A percentile compares a stretch with the other conserved stretches of the same genome.
phyloP scores from a whole-genome alignment of 2,113 vertebrate genomes.

The Calidris pygmaea region DNA sequence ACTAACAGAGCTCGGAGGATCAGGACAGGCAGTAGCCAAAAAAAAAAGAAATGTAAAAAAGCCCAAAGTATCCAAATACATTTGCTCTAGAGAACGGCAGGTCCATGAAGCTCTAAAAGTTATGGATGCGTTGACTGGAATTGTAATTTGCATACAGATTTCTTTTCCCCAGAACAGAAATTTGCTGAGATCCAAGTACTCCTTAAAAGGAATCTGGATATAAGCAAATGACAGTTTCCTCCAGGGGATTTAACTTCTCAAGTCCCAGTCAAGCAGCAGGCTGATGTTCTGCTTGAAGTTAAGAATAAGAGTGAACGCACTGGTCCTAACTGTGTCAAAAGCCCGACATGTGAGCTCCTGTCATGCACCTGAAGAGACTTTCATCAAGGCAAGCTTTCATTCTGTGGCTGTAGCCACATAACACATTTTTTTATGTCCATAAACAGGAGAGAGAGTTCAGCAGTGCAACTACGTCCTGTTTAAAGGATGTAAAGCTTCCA shows the following conservation, averaged over 20 bases:
- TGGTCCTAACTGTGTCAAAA: background rate
- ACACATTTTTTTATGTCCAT: background rate
- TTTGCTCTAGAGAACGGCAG: background rate
- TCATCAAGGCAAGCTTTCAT: background rate
- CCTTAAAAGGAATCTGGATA: slow-evolving; percentile 1
- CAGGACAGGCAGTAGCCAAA: background rate
- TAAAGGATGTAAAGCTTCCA: background rate
- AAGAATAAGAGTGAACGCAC: background rate
- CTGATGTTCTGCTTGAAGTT: background rate
- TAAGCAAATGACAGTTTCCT: slow-evolving; percentile 7
- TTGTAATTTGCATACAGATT: background rate
- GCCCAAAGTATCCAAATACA: background rate
- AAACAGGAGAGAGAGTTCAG: background rate
- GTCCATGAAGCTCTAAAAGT: slow-evolving; percentile 17
- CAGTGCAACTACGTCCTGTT: background rate
- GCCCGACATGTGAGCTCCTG: background rate
- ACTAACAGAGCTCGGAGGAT: background rate
- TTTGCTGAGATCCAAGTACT: background rate
- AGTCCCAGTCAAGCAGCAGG: background rate
- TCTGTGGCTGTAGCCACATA: background rate
- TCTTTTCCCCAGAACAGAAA: slow-evolving; percentile 9
- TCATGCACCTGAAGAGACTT: background rate
- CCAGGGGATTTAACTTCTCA: background rate
- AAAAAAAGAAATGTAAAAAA: background rate
- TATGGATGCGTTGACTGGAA: background rate